These are phyloP conservation scores for Phyllostomus hastatus DNA, from an alignment of 2,113 vertebrate species.

Conservation along the genomic window DNA sequence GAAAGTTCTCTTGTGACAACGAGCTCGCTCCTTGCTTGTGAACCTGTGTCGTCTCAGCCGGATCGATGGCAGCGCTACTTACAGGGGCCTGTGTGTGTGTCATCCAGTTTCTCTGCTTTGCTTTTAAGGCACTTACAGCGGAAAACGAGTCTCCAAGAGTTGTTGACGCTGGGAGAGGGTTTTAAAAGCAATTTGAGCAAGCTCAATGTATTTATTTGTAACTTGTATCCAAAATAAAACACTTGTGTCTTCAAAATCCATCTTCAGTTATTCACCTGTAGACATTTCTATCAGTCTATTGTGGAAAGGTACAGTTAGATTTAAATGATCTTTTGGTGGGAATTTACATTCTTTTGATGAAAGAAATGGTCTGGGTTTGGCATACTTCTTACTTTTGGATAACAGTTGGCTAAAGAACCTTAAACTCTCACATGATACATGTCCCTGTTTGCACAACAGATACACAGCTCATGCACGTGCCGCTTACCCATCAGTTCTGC, in stretches of 20 bases:
- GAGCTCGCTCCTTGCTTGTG: not conserved
- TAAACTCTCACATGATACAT: not conserved
- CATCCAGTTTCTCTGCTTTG: not conserved
- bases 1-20: not conserved
- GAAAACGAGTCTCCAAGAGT: not conserved
- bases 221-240: not conserved
- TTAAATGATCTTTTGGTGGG: not conserved
- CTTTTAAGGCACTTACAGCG: not conserved
- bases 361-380: not conserved
- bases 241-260: slow-evolving; percentile 1
- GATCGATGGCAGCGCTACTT: not conserved
- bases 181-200: slow-evolving; percentile 2
- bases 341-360: not conserved
- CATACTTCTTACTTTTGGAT: not conserved
- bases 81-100: not conserved
- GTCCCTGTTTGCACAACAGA: not conserved
- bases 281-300: not conserved
- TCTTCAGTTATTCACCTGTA: not conserved
- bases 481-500: not conserved
- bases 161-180: not conserved
- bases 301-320: not conserved
- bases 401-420: not conserved
- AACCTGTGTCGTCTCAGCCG: not conserved
- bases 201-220: not conserved
- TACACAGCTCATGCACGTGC: not conserved